Evolutionary conservation across 1,140 invertebrate species (phyloP).

Genomic region (Metaphire vulgaris): DNA sequence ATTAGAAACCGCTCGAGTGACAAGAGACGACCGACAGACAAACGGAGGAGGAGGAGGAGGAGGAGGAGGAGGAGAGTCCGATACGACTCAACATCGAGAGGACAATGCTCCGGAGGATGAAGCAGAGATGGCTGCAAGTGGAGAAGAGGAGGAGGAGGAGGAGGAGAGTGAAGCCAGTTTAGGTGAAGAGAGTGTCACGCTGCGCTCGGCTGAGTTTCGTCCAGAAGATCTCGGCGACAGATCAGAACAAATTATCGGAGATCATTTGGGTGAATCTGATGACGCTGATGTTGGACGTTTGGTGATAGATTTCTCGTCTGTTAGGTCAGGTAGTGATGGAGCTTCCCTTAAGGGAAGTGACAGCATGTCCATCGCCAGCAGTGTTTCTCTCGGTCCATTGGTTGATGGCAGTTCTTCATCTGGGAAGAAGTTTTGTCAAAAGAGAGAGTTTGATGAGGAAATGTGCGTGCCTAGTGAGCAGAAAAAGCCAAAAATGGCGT

Average conservation of each 20-base stretch:
- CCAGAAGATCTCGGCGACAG: too few relatives aligned
- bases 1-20: constrained; percentile 30
- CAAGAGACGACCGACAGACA: background rate
- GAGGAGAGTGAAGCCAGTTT: background rate
- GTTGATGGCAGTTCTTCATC: background rate
- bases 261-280: background rate
- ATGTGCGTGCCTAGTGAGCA: constrained; percentile 5
- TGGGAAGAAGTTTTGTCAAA: too few relatives aligned
- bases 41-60: too few relatives aligned
- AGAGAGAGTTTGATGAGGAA: constrained; percentile 1
- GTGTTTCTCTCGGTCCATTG: too few relatives aligned
- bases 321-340: too few relatives aligned
- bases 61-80: background rate
- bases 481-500: background rate
- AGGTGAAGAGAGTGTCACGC: too few relatives aligned
- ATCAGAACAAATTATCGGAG: too few relatives aligned
- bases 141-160: constrained; percentile 1
- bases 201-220: background rate
- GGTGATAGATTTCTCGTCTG: background rate
- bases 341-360: background rate
- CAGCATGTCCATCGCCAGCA: background rate
- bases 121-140: background rate
- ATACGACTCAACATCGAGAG: background rate
- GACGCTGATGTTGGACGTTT: background rate
- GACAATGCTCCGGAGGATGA: background rate